Evolutionary conservation across 1,140 invertebrate species (phyloP).

Genomic region (Eurosta solidaginis): DNA sequence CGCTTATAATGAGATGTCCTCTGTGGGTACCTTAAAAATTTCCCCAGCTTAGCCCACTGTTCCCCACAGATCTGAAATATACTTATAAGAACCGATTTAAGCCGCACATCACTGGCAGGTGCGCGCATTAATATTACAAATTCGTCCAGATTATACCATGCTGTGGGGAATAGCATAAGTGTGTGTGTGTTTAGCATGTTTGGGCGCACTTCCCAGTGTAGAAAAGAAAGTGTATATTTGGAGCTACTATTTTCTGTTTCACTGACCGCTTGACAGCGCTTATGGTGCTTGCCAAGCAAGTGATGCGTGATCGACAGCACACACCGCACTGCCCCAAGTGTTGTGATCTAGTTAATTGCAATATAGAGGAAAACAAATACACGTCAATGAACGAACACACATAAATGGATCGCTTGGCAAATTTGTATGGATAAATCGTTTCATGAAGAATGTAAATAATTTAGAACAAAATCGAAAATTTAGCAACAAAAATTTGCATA

Average conservation of each 20-base stretch:
- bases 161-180: no score
- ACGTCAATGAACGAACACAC: not conserved
- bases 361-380: not conserved
- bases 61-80: no score
- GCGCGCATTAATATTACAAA: no score
- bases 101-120: no score
- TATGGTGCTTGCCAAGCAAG: not conserved
- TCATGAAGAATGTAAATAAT: not conserved
- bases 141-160: no score
- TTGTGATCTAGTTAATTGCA: constrained; percentile 16
- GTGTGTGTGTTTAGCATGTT: constrained; percentile 8
- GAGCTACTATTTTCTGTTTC: constrained; percentile 16
- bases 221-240: constrained; percentile 28
- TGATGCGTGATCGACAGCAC: not conserved
- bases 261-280: not conserved
- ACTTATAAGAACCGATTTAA: no score
- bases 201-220: constrained; percentile 11
- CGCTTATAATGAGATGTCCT: no score
- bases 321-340: not conserved
- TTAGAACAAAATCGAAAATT: constrained; percentile 28
- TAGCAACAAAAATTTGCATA: constrained; percentile 3
- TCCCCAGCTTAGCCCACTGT: no score
- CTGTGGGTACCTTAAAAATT: no score
- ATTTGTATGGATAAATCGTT: not conserved
- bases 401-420: not conserved